Percentiles rank a stretch among this genome's conserved stretches.
phyloP scores from a whole-genome alignment of 2,113 vertebrate genomes.

The Centropus bengalensis region DNA sequence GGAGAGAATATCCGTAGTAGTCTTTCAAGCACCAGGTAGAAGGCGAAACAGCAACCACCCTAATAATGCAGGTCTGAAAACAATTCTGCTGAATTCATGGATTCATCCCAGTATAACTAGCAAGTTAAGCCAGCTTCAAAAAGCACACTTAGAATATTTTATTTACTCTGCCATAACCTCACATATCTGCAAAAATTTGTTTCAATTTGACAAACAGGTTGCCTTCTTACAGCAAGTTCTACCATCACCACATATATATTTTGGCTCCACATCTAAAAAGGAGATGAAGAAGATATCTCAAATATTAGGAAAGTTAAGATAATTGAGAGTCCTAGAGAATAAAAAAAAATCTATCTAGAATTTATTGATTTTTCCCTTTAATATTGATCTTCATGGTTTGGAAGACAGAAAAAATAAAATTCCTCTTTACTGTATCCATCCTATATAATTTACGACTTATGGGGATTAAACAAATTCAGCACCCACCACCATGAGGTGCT shows the following conservation, averaged over 20 bases:
- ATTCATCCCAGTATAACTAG: neutral
- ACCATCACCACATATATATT: neutral
- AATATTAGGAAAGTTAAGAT: neutral
- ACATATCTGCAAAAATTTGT: neutral
- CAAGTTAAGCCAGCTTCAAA: neutral
- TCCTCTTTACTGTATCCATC: neutral
- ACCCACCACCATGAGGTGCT: fast-evolving
- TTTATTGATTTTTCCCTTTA: neutral
- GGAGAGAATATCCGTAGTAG: neutral
- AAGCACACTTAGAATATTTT: neutral
- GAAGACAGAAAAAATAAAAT: neutral
- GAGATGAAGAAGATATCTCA: neutral
- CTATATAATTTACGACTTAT: neutral
- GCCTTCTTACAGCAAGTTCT: neutral
- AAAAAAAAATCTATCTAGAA: neutral
- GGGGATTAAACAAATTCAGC: neutral
- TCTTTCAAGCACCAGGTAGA: neutral
- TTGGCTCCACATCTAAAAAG: neutral
- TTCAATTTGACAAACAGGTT: neutral
- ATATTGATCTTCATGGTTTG: neutral
- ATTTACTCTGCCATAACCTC: neutral
- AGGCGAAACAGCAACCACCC: neutral
- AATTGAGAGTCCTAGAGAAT: neutral
- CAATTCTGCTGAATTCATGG: neutral
- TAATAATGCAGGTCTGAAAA: neutral